Percentiles rank a stretch among this genome's conserved stretches.
These are phyloP conservation scores for Lithophane socia DNA, from an alignment of 2,888 invertebrate species.

Conservation along the genomic window DNA sequence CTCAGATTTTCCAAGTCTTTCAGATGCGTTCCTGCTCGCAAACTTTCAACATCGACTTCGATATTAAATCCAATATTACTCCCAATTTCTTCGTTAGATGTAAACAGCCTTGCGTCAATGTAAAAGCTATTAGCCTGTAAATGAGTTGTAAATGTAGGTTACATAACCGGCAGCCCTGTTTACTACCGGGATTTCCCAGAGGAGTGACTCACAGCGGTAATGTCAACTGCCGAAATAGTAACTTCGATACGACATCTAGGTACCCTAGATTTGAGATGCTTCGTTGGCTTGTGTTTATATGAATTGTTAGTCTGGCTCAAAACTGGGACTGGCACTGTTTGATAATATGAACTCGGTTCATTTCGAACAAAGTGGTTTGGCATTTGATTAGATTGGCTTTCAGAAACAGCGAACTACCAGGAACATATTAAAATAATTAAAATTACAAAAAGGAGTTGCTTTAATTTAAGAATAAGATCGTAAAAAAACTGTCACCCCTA, in stretches of 20 bases:
- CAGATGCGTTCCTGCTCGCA: background rate
- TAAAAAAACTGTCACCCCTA: constrained; percentile 53
- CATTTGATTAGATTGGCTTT: background rate
- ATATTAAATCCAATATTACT: background rate
- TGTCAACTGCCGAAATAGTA: constrained; percentile 62
- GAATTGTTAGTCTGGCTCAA: constrained; percentile 28
- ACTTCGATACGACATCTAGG: constrained; percentile 46
- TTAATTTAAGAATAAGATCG: background rate
- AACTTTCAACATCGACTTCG: background rate
- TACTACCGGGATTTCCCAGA: constrained; percentile 72
- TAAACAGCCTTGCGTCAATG: constrained; percentile 13
- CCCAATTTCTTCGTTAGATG: background rate
- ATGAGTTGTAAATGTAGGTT: constrained; percentile 52
- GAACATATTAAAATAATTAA: background rate
- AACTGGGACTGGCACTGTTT: constrained; percentile 1
- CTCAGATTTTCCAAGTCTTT: background rate
- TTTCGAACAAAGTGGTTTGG: background rate
- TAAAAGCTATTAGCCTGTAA: constrained; percentile 39
- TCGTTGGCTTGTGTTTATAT: constrained; percentile 47
- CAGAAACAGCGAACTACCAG: background rate
- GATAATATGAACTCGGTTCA: background rate
- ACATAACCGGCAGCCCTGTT: constrained; percentile 54
- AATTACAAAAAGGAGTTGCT: background rate
- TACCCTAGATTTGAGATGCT: constrained; percentile 52
- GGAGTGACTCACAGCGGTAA: constrained; percentile 67